Evolutionary conservation across 2,797 vertebrate species (phyloP).

Genomic region (Pelochelys cantorii): DNA sequence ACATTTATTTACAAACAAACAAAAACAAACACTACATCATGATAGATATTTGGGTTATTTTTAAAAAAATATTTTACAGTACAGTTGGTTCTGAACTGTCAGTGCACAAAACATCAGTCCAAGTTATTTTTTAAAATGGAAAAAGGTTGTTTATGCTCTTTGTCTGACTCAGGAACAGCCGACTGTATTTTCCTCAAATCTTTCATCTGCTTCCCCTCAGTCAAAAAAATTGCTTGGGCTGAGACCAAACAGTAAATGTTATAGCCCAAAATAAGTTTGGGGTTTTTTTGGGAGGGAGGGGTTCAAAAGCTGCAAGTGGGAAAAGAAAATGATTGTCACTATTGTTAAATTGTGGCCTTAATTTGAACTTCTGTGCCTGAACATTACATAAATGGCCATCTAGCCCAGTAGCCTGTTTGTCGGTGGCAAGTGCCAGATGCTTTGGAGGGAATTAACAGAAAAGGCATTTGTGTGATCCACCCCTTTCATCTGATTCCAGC

Average conservation of each 20-base stretch:
- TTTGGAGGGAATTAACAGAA: neutral
- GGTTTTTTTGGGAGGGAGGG: too few relatives aligned
- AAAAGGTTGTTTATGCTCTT: neutral
- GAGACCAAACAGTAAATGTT: constrained; percentile 30
- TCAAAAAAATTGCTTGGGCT: constrained; percentile 7
- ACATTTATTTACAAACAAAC: neutral
- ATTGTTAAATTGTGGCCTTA: neutral
- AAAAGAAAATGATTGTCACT: constrained; percentile 40
- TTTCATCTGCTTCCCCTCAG: neutral
- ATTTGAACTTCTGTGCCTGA: neutral
- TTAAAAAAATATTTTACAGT: neutral
- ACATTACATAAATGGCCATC: neutral
- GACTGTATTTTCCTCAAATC: constrained; percentile 12
- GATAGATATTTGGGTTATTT: neutral
- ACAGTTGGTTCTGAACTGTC: neutral
- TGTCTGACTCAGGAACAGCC: neutral
- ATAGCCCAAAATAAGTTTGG: neutral
- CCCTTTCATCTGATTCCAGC: neutral
- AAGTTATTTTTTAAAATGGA: neutral
- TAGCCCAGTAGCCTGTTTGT: neutral
- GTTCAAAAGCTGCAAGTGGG: constrained; percentile 4
- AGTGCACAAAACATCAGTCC: neutral
- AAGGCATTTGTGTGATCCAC: neutral
- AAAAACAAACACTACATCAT: neutral
- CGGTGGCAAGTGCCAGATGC: neutral